Conservation (phyloP, 2,113 vertebrate species). For the Mixornis gularis region DNA sequence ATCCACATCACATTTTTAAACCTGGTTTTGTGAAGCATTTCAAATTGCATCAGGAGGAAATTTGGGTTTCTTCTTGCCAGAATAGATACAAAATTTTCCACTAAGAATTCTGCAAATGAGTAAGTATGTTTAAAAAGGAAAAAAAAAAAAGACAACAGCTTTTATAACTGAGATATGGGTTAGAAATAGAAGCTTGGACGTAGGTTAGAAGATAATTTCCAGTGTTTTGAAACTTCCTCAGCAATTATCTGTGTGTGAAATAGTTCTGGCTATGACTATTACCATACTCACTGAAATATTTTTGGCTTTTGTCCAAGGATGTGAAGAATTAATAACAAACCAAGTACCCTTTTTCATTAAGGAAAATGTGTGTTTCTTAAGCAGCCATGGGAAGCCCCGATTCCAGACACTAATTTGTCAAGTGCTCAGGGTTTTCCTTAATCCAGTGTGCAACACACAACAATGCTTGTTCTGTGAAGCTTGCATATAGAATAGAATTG, state of each 20-base stretch:
- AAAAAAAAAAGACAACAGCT: not conserved
- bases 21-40: not conserved
- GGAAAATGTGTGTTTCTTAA: not conserved
- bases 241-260: not conserved
- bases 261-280: not conserved
- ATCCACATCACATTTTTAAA: not conserved
- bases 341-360: not conserved
- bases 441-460: not conserved
- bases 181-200: not conserved
- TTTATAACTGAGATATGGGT: not conserved
- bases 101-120: not conserved
- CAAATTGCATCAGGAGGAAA: not conserved
- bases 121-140: not conserved
- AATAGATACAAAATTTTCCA: not conserved
- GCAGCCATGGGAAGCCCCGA: not conserved
- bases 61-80: not conserved
- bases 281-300: not conserved
- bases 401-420: not conserved
- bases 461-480: not conserved
- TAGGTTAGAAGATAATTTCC: not conserved
- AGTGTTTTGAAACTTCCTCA: slow-evolving; percentile 1
- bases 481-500: not conserved
- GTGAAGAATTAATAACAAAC: not conserved
- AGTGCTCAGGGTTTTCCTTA: not conserved
- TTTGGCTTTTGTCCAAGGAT: slow-evolving; percentile 3